Percentiles rank a stretch among this genome's conserved stretches.
Evolutionary conservation across 2,888 invertebrate species (phyloP).

Genomic region (Rhimphoctona megacephalus): DNA sequence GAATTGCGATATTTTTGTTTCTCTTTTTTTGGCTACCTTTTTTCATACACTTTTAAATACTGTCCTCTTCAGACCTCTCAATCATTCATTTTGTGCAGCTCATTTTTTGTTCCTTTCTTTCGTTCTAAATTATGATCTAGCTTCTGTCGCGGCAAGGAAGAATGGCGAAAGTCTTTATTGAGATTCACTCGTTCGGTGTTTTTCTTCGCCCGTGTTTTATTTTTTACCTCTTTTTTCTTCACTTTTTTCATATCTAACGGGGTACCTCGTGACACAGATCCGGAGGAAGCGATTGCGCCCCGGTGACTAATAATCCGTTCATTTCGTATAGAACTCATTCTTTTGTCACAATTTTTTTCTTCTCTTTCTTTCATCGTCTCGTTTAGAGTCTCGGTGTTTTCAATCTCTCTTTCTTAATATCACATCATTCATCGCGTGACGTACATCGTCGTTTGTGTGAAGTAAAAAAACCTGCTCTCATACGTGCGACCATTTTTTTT

Average conservation of each 20-base stretch:
- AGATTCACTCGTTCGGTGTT: conserved; percentile 44
- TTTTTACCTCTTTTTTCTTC: neutral
- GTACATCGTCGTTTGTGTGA: conserved; percentile 31
- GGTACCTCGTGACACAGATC: conserved; percentile 69
- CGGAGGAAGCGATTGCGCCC: conserved; percentile 62
- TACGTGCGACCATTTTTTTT: conserved; percentile 22
- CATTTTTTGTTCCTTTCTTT: conserved; percentile 41
- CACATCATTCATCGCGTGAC: conserved; percentile 24
- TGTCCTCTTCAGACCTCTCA: neutral
- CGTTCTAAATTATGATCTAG: conserved; percentile 39
- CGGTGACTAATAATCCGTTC: conserved; percentile 75
- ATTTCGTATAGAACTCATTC: conserved; percentile 63
- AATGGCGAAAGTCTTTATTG: conserved; percentile 22
- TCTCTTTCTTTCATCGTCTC: neutral
- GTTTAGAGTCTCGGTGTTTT: conserved; percentile 11
- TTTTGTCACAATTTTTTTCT: conserved; percentile 29
- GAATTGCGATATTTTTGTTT: conserved; percentile 3
- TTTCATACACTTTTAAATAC: conserved; percentile 7
- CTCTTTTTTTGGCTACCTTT: neutral
- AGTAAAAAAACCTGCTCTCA: neutral
- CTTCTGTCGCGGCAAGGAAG: neutral
- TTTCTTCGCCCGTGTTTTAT: conserved; percentile 4
- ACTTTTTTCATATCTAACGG: conserved; percentile 44
- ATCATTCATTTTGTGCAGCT: neutral
- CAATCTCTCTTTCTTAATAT: conserved; percentile 28